These are phyloP conservation scores for Meloidogyne chitwoodi DNA, from an alignment of 1,140 invertebrate genomes.

Conservation along the genomic window DNA sequence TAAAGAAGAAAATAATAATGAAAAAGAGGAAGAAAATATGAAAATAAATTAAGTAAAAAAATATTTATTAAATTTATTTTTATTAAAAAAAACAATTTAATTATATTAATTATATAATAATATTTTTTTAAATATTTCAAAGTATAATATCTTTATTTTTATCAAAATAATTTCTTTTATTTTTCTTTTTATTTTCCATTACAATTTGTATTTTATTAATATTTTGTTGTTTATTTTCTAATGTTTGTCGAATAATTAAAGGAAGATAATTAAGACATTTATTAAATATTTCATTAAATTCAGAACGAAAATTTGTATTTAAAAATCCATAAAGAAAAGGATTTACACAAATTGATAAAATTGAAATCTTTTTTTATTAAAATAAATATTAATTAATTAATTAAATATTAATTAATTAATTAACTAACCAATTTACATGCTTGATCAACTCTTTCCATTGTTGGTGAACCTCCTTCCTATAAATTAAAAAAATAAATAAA, in stretches of 20 bases:
- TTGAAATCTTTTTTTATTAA: slow-evolving; percentile 49
- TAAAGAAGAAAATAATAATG: too few species aligned
- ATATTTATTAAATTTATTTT: too few species aligned
- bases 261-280: not conserved
- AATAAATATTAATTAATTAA: not conserved
- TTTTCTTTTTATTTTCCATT: not conserved
- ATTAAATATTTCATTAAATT: slow-evolving; percentile 55
- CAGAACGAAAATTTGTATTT: slow-evolving; percentile 58
- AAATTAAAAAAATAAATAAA: slow-evolving; percentile 19
- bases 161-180: not conserved
- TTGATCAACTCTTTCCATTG: slow-evolving; percentile 57
- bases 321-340: slow-evolving; percentile 59
- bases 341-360: slow-evolving; percentile 59
- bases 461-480: slow-evolving; percentile 43
- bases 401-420: not conserved
- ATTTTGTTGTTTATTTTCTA: not conserved
- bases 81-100: too few species aligned
- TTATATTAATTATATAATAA: too few species aligned
- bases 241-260: not conserved
- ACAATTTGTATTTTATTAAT: not conserved
- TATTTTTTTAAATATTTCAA: not conserved
- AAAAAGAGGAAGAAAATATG: too few species aligned
- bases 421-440: slow-evolving; percentile 45
- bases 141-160: not conserved
- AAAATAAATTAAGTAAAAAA: too few species aligned